Evolutionary conservation across 2,113 vertebrate genomes (phyloP), one percentile per base, ranked within the genome.

Genomic region (Parus major): DNA sequence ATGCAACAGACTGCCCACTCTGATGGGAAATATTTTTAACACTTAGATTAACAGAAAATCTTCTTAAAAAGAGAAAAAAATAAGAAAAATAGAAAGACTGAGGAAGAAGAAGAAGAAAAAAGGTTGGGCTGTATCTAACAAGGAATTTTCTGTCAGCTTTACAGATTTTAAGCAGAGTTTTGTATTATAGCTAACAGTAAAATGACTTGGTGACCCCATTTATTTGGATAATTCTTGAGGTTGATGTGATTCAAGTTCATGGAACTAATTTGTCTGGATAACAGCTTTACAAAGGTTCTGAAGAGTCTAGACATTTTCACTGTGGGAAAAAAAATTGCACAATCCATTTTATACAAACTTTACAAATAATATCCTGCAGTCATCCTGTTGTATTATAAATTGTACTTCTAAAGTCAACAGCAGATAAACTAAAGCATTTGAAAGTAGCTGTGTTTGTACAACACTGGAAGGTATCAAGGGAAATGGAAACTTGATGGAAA

Each of bases 231-330:
- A 96, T 90, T 96, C 82, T 95, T 93, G 93, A 97, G 63, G 90
- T 10, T 97, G 88, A 96, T 90, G 88, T 94, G 95, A 90, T 70
- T 96, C 95, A 97, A 91, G 93, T 93, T 97, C 93, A 96, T 81
- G 94, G 97, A 98, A 97, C 92, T 98, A 97, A 98, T 98, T 97
- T 97, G 97, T 97, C 96, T 98, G 95, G 96, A 97, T 97, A 96
- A 95, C 92, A 95, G 96, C 94, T 96, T 97, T 97, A 94, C 75
- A 95, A 95, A 92, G 82, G 56, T 96, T 95, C 85, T 97, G 91
- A 93, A 90, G 87, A 93, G 97, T 98, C 97, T 97, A 97, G 97
- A 97, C 97, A 93, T 95, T 95, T 97, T 94, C 89, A 93, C 82
- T 97, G 96, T 97, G 96, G 95, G 95, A 93, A 96, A 97, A 78